Conservation (phyloP, 2,797 vertebrate species). For the Hybognathus amarus region DNA sequence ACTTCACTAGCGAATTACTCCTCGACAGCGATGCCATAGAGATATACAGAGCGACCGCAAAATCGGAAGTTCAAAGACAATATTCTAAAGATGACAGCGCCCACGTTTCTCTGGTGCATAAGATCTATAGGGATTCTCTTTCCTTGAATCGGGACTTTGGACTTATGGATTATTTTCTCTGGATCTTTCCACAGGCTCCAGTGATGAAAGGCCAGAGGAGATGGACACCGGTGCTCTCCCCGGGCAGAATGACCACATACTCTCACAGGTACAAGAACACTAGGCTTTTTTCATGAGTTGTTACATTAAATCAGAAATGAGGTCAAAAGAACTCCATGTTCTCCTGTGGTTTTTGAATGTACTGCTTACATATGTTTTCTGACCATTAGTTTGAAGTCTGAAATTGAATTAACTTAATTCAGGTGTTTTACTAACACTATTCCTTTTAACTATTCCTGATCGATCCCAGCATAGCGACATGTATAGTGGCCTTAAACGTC, state of each 20-base stretch:
- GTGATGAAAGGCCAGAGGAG: conserved; percentile 72
- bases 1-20: no score
- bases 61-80: no score
- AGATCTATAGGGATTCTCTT: neutral
- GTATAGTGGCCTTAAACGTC: no score
- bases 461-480: no score
- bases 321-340: neutral
- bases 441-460: no score
- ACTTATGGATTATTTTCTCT: neutral
- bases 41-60: no score
- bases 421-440: no score
- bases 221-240: conserved; percentile 69
- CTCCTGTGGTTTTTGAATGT: neutral
- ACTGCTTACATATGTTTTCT: neutral
- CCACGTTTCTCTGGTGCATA: no score
- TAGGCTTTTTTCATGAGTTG: neutral
- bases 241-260: conserved; percentile 61
- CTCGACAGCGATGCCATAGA: no score
- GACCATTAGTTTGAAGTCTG: neutral
- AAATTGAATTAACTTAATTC: no score
- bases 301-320: neutral
- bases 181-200: conserved; percentile 65
- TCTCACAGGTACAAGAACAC: conserved; percentile 71
- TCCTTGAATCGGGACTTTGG: neutral
- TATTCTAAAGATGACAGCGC: no score